A percentile compares a stretch with the other conserved stretches of the same genome.
Evolutionary conservation across 2,797 vertebrate species (phyloP).

Genomic region (Gouania willdenowi): DNA sequence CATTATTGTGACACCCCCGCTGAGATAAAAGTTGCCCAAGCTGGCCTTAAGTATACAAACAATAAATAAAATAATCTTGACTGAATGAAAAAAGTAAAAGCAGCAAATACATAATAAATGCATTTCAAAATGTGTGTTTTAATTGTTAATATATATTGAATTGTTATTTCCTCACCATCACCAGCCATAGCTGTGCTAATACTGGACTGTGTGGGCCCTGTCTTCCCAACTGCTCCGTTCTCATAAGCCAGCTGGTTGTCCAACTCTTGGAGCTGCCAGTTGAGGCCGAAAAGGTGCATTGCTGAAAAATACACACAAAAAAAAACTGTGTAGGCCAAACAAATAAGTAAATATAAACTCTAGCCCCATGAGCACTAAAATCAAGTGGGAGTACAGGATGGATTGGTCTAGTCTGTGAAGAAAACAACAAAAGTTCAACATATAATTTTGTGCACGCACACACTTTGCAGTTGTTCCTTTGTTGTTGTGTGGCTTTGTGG

Average conservation of each 20-base stretch:
- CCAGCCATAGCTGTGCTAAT: constrained; percentile 85
- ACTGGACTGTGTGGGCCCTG: constrained; percentile 85
- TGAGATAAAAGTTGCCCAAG: too few species aligned
- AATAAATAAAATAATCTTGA: too few species aligned
- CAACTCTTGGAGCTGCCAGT: constrained; percentile 96
- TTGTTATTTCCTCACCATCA: constrained; percentile 86
- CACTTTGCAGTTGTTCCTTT: constrained; percentile 17
- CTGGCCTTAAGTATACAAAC: too few species aligned
- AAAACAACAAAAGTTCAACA: constrained; percentile 35
- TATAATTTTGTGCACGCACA: constrained; percentile 15
- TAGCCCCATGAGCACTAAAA: constrained; percentile 46
- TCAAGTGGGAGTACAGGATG: constrained; percentile 34
- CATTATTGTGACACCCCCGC: too few species aligned
- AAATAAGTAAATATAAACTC: constrained; percentile 49
- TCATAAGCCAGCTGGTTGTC: constrained; percentile 93
- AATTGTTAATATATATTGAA: too few species aligned
- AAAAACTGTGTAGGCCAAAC: constrained; percentile 49
- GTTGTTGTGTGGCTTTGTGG: constrained; percentile 37
- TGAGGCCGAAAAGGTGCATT: constrained; percentile 98
- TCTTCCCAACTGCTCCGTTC: constrained; percentile 89
- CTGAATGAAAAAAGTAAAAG: too few species aligned
- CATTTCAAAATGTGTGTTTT: too few species aligned
- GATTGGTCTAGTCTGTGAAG: constrained; percentile 8
- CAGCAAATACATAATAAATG: too few species aligned
- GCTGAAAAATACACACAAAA: constrained; percentile 71